Conservation (phyloP, 2,888 invertebrate species). For the Monoplex corrugatus region DNA sequence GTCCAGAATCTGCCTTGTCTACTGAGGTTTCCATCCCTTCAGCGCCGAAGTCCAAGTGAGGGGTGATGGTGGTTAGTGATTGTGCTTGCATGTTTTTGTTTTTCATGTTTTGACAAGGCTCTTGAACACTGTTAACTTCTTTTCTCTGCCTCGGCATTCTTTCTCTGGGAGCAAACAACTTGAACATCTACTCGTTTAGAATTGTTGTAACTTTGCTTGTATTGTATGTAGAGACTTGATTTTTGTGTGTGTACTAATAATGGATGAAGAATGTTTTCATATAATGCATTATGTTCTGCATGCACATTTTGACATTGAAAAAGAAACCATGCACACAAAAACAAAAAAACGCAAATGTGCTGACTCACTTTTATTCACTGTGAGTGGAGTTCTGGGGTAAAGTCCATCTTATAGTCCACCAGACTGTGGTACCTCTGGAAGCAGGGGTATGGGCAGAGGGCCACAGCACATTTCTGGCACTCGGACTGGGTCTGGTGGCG, state of each 20-base stretch:
- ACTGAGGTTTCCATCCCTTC: too few relatives aligned
- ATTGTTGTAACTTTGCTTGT: not conserved
- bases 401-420: not conserved
- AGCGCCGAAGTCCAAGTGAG: too few relatives aligned
- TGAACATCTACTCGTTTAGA: not conserved
- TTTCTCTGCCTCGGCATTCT: not conserved
- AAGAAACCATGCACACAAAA: not conserved
- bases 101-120: too few relatives aligned
- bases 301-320: not conserved
- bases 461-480: not conserved
- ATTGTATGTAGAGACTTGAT: not conserved
- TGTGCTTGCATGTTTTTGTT: too few relatives aligned
- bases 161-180: not conserved
- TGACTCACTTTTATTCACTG: not conserved
- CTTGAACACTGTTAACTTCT: too few relatives aligned
- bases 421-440: conserved; percentile 17
- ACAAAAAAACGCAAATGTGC: not conserved
- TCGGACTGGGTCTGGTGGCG: conserved; percentile 3
- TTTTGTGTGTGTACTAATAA: not conserved
- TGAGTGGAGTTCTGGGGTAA: not conserved
- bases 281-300: not conserved
- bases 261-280: not conserved
- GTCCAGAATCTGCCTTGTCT: too few relatives aligned
- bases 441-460: not conserved
- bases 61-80: too few relatives aligned